Evolutionary conservation across 2,888 invertebrate species (phyloP).

Genomic region (Pollenia amentaria): DNA sequence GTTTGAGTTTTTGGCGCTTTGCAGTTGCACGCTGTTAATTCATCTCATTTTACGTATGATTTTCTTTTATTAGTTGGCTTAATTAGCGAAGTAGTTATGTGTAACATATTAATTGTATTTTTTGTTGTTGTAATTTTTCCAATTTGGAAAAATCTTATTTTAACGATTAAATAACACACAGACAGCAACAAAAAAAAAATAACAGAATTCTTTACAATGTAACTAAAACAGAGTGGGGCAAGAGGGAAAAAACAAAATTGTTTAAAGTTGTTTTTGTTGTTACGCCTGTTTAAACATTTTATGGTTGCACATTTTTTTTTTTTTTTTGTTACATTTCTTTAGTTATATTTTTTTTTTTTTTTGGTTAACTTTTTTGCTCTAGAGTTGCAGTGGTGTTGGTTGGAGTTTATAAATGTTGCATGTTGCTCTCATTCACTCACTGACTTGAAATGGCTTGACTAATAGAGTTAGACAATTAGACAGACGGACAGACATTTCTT

Average conservation of each 20-base stretch:
- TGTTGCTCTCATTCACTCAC: constrained; percentile 53
- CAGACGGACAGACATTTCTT: constrained; percentile 20
- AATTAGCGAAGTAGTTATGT: neutral
- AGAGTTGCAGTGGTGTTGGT: neutral
- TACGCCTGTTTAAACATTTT: constrained; percentile 46
- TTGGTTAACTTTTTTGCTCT: too few relatives aligned
- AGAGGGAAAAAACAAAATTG: constrained; percentile 10
- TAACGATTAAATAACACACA: constrained; percentile 41
- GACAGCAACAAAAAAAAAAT: neutral
- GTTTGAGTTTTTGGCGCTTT: neutral
- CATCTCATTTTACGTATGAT: neutral
- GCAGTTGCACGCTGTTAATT: constrained; percentile 24
- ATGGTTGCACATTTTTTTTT: constrained; percentile 29
- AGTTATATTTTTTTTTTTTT: too few relatives aligned
- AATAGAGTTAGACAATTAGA: constrained; percentile 50
- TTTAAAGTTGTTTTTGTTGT: constrained; percentile 15
- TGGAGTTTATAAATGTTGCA: constrained; percentile 27
- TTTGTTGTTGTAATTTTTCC: too few relatives aligned
- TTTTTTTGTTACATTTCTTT: neutral
- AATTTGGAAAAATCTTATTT: neutral
- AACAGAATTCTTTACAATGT: constrained; percentile 1
- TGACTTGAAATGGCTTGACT: constrained; percentile 51
- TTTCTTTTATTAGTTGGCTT: neutral
- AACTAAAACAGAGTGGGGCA: neutral
- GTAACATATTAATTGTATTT: neutral